These are phyloP conservation scores for Eurosta solidaginis DNA, from an alignment of 1,140 invertebrate species.

Conservation along the genomic window DNA sequence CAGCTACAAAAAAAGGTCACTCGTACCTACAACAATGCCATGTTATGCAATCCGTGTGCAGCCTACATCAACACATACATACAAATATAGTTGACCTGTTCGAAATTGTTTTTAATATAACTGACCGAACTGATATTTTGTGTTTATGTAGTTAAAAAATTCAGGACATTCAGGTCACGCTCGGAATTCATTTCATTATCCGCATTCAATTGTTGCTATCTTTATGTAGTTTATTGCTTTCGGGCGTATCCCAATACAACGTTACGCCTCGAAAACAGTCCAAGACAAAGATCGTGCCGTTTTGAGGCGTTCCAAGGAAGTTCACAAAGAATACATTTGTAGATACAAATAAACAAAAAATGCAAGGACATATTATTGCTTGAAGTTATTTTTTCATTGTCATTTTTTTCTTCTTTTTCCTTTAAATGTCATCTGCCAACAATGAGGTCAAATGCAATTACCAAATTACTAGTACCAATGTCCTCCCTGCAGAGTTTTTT, in stretches of 20 bases:
- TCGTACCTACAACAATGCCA: neutral
- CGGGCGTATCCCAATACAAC: neutral
- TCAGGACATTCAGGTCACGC: conserved; percentile 45
- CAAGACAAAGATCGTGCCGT: neutral
- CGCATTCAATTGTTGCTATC: neutral
- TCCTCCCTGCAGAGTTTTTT: neutral
- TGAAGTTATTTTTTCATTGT: conserved; percentile 11
- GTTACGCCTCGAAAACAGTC: neutral
- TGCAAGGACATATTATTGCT: neutral
- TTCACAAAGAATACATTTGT: conserved; percentile 11
- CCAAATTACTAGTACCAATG: neutral
- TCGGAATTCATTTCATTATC: neutral
- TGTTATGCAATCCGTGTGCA: neutral
- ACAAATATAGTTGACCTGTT: neutral
- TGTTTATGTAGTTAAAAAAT: conserved; percentile 50
- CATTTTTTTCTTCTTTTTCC: neutral
- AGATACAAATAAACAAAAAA: neutral
- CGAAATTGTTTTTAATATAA: neutral
- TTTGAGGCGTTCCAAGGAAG: conserved; percentile 13
- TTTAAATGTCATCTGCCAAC: neutral
- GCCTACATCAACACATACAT: neutral
- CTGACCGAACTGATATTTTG: conserved; percentile 33
- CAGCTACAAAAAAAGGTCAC: conserved; percentile 4
- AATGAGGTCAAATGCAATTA: conserved; percentile 3
- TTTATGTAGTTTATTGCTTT: neutral